Evolutionary conservation across 2,797 vertebrate genomes (phyloP).

Genomic region (Ispidina picta): DNA sequence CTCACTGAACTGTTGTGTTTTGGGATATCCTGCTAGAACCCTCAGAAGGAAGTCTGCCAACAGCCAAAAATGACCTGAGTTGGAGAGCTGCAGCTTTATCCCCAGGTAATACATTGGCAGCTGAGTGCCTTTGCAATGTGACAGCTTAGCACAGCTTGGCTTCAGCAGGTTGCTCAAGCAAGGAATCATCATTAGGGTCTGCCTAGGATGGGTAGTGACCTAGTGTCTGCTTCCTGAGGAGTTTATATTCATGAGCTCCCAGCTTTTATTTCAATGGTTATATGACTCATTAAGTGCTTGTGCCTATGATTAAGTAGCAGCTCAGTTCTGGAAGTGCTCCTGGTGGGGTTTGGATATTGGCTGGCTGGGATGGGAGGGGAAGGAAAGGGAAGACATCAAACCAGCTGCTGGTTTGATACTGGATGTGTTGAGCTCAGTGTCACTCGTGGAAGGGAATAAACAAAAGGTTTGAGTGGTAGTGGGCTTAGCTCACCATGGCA

Average conservation of each 20-base stretch:
- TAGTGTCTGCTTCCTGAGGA: background rate
- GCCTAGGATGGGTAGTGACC: background rate
- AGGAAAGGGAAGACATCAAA: background rate
- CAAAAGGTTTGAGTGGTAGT: background rate
- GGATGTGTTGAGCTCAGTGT: background rate
- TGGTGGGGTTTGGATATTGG: background rate
- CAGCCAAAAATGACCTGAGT: constrained; percentile 42
- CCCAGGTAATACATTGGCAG: background rate
- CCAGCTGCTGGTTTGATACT: background rate
- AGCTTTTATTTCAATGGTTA: background rate
- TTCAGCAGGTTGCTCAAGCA: background rate
- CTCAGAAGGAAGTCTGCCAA: background rate
- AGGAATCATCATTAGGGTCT: background rate
- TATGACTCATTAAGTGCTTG: background rate
- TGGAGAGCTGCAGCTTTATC: background rate
- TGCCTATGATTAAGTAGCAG: background rate
- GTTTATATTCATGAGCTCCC: background rate
- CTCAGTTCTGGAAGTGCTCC: background rate
- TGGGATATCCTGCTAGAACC: background rate
- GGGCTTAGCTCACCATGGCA: background rate
- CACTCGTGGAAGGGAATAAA: background rate
- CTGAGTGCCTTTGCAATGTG: background rate
- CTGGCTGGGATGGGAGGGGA: background rate
- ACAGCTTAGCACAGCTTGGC: background rate
- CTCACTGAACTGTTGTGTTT: background rate